Conservation (phyloP, 2,888 invertebrate genomes). For the Apocheima hispidaria region DNA sequence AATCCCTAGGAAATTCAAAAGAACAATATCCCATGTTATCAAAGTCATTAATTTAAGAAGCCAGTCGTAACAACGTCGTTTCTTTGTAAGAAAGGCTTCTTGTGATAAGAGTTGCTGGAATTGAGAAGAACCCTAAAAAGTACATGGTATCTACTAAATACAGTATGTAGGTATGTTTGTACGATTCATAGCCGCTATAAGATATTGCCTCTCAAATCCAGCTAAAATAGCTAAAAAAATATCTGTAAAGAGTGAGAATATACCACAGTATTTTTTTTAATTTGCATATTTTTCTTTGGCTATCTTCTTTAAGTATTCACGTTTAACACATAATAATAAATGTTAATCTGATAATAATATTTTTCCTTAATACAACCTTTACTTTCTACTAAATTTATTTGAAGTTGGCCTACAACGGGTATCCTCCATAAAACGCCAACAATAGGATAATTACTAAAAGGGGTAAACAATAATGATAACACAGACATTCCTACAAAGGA, state of each 20-base stretch:
- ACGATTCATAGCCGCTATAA: too few relatives aligned
- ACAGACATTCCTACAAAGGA: constrained; percentile 44
- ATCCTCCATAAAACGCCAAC: constrained; percentile 35
- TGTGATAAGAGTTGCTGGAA: constrained; percentile 4
- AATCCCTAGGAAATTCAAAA: constrained; percentile 41
- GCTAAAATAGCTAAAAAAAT: too few relatives aligned
- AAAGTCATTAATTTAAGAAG: constrained; percentile 20
- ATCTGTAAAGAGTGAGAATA: too few relatives aligned
- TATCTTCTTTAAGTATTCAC: too few relatives aligned
- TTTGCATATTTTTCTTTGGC: too few relatives aligned
- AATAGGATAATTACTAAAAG: constrained; percentile 48
- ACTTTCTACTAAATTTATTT: constrained; percentile 8
- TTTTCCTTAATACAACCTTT: not conserved
- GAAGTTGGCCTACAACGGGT: constrained; percentile 17
- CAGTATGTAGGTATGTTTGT: too few relatives aligned
- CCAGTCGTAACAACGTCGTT: constrained; percentile 10
- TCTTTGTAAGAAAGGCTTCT: constrained; percentile 1
- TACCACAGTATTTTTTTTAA: too few relatives aligned
- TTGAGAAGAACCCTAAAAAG: not conserved
- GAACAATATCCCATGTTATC: constrained; percentile 27
- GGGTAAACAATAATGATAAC: constrained; percentile 49
- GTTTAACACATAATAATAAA: too few relatives aligned
- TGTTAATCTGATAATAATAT: not conserved
- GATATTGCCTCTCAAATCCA: too few relatives aligned
- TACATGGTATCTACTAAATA: not conserved